Evolutionary conservation across 1,140 invertebrate species (phyloP).

Genomic region (Caenorhabditis tropicalis): DNA sequence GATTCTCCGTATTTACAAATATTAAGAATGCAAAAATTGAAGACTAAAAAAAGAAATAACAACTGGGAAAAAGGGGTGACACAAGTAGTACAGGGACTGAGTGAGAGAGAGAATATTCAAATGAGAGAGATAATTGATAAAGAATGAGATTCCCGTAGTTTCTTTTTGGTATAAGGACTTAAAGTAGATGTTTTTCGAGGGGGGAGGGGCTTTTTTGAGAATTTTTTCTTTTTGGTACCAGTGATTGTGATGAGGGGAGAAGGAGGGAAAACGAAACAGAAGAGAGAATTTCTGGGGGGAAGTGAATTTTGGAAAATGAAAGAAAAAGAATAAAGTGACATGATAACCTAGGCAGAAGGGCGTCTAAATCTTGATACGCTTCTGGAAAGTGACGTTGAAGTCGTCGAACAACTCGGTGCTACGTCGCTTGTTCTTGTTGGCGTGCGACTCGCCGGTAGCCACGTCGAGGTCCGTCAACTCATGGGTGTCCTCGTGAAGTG

Average conservation of each 20-base stretch:
- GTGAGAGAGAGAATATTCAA: neutral
- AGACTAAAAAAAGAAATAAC: neutral
- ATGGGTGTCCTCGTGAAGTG: neutral
- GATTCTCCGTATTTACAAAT: neutral
- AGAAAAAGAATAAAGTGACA: neutral
- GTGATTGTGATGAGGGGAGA: neutral
- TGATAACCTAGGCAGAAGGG: neutral
- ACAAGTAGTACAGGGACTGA: neutral
- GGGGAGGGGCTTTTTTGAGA: neutral
- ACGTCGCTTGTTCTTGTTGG: conserved; percentile 16
- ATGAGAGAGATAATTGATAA: neutral
- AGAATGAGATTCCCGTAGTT: neutral
- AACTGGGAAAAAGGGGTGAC: neutral
- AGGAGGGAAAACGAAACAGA: neutral
- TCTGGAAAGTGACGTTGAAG: conserved; percentile 9
- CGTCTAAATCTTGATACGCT: conserved; percentile 36
- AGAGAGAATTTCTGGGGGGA: neutral
- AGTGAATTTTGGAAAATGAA: too few species aligned
- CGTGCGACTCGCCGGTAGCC: conserved; percentile 6
- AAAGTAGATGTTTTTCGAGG: neutral
- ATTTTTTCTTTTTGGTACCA: neutral
- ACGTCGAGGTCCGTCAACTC: conserved; percentile 25
- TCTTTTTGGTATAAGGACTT: neutral
- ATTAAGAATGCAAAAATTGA: neutral
- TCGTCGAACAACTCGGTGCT: conserved; percentile 6